A percentile compares a stretch with the other conserved stretches of the same genome.
These are phyloP conservation scores for Poliocrania exsul DNA, from an alignment of 2,797 vertebrate genomes.

Conservation along the genomic window DNA sequence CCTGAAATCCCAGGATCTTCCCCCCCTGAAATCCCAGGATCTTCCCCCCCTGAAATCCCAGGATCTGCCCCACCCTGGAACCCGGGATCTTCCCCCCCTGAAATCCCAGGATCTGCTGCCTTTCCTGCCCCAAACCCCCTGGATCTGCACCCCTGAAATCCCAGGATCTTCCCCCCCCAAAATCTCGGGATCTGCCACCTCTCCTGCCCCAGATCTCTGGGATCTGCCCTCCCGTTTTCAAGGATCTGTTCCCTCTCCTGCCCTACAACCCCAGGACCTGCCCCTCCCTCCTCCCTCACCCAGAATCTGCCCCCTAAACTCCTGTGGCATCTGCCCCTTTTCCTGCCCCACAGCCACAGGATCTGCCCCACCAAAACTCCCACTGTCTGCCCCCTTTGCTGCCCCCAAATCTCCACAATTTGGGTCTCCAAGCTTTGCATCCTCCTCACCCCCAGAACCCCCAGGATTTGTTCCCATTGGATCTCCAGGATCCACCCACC, in stretches of 20 bases:
- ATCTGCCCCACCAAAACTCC: neutral
- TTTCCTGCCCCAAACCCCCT: neutral
- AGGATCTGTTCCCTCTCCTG: neutral
- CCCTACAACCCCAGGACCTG: neutral
- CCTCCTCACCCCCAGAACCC: neutral
- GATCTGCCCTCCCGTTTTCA: neutral
- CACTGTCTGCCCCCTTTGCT: neutral
- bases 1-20: too few species aligned
- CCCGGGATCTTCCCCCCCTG: neutral
- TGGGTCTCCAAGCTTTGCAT: neutral
- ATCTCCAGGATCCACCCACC: neutral
- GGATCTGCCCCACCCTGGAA: neutral
- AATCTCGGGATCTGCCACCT: neutral
- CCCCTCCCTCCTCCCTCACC: too few species aligned
- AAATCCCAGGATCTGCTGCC: too few species aligned
- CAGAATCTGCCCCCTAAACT: neutral
- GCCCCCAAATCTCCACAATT: neutral
- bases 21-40: too few species aligned
- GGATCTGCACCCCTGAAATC: neutral
- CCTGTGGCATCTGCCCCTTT: neutral
- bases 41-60: too few species aligned
- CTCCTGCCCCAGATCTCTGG: neutral
- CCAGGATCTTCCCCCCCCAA: neutral
- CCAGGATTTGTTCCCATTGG: neutral
- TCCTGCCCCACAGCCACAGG: neutral